Conservation (phyloP, 37 sponge, comb jelly and placozoan species). For the Halichondria panicea region DNA sequence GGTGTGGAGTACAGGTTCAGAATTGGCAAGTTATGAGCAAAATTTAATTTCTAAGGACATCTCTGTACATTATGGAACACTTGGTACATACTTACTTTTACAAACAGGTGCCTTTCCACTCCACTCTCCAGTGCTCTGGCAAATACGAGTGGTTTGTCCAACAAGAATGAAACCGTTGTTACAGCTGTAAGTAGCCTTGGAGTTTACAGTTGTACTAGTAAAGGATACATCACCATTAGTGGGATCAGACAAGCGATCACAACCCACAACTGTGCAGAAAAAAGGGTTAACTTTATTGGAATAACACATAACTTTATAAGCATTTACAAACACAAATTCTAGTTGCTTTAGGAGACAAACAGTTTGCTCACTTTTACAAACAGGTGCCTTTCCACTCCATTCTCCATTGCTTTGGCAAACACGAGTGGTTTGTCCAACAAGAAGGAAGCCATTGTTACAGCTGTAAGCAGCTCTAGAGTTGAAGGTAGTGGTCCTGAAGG, state of each 20-base stretch:
- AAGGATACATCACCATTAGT: conserved; percentile 36
- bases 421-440: conserved; percentile 11
- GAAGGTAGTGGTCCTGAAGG: background rate
- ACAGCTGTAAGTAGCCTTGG: conserved; percentile 47
- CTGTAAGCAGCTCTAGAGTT: conserved; percentile 41
- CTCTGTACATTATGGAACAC: background rate
- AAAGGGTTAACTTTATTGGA: no score
- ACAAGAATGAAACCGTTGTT: conserved; percentile 38
- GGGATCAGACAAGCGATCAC: conserved; percentile 30
- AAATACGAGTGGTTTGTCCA: conserved; percentile 26
- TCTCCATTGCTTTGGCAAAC: conserved; percentile 45
- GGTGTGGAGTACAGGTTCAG: background rate
- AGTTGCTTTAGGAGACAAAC: no score
- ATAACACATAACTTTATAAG: no score
- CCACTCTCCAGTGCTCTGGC: conserved; percentile 60
- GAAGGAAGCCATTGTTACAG: conserved; percentile 49
- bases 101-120: conserved; percentile 57
- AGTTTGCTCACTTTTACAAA: conserved; percentile 45
- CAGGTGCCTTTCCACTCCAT: conserved; percentile 59
- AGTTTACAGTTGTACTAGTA: conserved; percentile 15
- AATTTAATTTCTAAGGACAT: no score
- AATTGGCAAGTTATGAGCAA: background rate
- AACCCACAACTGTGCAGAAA: conserved; percentile 34
- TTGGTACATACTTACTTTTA: conserved; percentile 10
- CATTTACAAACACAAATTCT: no score